Percentiles rank a stretch among this genome's conserved stretches.
Conservation (phyloP, 2,113 vertebrate genomes). For the Vulpes lagopus region DNA sequence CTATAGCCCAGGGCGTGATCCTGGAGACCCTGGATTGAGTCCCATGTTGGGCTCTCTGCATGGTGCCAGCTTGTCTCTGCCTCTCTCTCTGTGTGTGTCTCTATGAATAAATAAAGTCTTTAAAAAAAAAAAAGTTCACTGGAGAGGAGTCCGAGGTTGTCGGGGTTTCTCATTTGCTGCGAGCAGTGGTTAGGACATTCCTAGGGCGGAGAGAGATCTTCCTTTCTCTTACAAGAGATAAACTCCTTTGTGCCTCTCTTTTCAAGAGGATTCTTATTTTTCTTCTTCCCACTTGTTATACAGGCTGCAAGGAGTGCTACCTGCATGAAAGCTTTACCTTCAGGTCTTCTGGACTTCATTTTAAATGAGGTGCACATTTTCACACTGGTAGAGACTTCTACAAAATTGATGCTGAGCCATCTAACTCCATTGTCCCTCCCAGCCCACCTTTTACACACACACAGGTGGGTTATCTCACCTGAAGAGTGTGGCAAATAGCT, state of each 20-base stretch:
- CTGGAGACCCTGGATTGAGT: no score
- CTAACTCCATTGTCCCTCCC: not conserved
- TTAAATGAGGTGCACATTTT: not conserved
- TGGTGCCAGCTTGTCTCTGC: no score
- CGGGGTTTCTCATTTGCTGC: not conserved
- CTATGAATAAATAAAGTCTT: no score
- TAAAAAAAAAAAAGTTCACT: not conserved
- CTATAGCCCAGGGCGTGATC: no score
- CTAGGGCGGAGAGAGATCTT: not conserved
- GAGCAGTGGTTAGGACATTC: not conserved
- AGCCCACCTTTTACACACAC: not conserved
- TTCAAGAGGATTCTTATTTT: not conserved
- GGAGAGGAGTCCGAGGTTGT: not conserved
- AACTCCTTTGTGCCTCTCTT: not conserved
- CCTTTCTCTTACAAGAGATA: not conserved
- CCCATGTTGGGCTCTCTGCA: no score
- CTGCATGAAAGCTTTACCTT: not conserved
- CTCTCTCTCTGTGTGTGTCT: no score
- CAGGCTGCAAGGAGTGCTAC: not conserved
- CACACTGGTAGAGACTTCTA: slow-evolving; percentile 3
- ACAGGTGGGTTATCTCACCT: not conserved
- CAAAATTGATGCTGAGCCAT: not conserved
- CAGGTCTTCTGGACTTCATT: not conserved
- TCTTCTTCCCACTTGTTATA: not conserved
- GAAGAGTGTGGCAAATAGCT: not conserved